Evolutionary conservation across 2,888 invertebrate genomes (phyloP).

Genomic region (Dynastes maya): DNA sequence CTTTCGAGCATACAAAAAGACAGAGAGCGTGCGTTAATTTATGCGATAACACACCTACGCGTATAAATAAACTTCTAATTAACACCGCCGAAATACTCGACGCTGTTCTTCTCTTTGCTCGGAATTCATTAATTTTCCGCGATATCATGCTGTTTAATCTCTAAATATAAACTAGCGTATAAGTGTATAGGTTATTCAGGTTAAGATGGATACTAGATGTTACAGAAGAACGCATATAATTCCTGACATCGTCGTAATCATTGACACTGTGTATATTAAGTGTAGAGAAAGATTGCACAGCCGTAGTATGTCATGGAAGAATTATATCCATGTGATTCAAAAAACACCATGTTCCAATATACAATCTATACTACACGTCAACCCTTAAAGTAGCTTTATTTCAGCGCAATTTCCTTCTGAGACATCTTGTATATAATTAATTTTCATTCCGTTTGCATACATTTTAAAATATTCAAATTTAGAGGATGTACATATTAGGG

Average conservation of each 20-base stretch:
- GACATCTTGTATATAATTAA: too few species aligned
- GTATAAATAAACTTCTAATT: constrained; percentile 47
- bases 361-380: too few species aligned
- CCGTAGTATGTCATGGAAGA: too few species aligned
- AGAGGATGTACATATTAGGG: too few species aligned
- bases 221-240: constrained; percentile 23
- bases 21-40: constrained; percentile 22
- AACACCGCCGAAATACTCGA: constrained; percentile 40
- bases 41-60: constrained; percentile 34
- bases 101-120: constrained; percentile 30
- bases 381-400: too few species aligned
- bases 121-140: constrained; percentile 47
- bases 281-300: too few species aligned
- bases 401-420: too few species aligned
- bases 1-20: background rate
- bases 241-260: background rate
- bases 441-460: too few species aligned
- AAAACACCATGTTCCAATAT: too few species aligned
- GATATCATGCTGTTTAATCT: constrained; percentile 50
- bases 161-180: constrained; percentile 49
- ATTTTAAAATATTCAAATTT: too few species aligned
- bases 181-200: constrained; percentile 34
- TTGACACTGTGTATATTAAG: too few species aligned
- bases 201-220: background rate
- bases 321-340: too few species aligned